These are phyloP conservation scores for Maccullochella peelii DNA, from an alignment of 2,113 vertebrate species.

Conservation along the genomic window DNA sequence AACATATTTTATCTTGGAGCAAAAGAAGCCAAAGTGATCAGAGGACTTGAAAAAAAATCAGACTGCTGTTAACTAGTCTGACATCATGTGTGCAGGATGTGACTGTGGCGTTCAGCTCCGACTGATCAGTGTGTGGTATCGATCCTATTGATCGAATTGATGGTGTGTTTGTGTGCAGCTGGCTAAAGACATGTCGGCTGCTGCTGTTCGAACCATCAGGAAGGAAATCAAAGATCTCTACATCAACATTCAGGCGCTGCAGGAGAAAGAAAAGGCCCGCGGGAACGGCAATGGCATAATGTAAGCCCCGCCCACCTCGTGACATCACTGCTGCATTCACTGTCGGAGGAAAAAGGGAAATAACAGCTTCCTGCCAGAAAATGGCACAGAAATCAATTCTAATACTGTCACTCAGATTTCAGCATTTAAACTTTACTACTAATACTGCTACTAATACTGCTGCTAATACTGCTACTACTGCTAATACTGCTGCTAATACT, in stretches of 20 bases:
- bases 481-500: no score
- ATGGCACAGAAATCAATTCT: no score
- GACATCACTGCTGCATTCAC: not conserved
- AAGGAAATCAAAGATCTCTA: constrained; percentile 95
- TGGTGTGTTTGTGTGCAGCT: constrained; percentile 77
- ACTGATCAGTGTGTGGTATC: no score
- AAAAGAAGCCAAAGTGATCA: no score
- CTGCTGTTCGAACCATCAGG: constrained; percentile 93
- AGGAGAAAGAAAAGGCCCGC: constrained; percentile 90
- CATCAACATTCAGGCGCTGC: constrained; percentile 91
- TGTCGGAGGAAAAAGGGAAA: not conserved
- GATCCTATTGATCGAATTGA: not conserved
- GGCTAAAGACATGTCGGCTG: constrained; percentile 93
- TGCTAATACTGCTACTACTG: no score
- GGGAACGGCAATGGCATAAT: constrained; percentile 96
- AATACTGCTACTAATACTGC: no score
- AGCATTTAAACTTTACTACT: no score
- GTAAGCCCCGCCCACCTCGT: constrained; percentile 79
- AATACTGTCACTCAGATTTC: no score
- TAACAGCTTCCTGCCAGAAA: not conserved
- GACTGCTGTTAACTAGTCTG: no score
- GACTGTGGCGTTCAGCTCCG: not conserved
- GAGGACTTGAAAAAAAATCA: no score
- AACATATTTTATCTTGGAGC: no score
- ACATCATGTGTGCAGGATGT: not conserved